phyloP scores from a whole-genome alignment of 2,888 invertebrate genomes.

The Nephrocerus scutellatus region DNA sequence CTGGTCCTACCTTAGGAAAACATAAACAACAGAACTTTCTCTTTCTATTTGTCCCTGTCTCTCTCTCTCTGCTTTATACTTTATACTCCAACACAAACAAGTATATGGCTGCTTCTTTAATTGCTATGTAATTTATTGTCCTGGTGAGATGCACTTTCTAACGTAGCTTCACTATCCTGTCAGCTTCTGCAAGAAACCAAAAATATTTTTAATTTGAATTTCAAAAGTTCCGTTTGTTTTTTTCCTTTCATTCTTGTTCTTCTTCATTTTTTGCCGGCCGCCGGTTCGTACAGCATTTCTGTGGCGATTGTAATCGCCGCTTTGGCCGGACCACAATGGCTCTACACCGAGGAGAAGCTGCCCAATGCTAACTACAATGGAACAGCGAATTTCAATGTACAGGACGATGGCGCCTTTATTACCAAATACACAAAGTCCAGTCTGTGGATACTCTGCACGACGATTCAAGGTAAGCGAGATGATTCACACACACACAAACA shows the following conservation, averaged over 20 bases:
- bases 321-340: slow-evolving; percentile 62
- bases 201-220: no score
- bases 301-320: slow-evolving; percentile 47
- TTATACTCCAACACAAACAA: no score
- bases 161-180: no score
- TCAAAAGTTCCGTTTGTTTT: slow-evolving; percentile 8
- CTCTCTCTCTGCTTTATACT: no score
- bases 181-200: no score
- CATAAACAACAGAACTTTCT: no score
- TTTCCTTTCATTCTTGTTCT: background rate
- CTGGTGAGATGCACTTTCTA: no score
- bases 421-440: slow-evolving; percentile 47
- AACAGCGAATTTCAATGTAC: slow-evolving; percentile 49
- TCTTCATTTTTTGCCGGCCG: slow-evolving; percentile 4
- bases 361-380: slow-evolving; percentile 70
- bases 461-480: slow-evolving; percentile 39
- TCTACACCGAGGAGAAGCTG: slow-evolving; percentile 80
- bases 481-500: slow-evolving; percentile 2
- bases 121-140: no score
- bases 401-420: slow-evolving; percentile 45
- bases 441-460: slow-evolving; percentile 46
- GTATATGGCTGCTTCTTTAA: no score
- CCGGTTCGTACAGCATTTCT: slow-evolving; percentile 37
- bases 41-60: no score
- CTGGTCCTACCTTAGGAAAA: no score